phyloP scores from a whole-genome alignment of 2,113 vertebrate species.

The Thymallus thymallus region DNA sequence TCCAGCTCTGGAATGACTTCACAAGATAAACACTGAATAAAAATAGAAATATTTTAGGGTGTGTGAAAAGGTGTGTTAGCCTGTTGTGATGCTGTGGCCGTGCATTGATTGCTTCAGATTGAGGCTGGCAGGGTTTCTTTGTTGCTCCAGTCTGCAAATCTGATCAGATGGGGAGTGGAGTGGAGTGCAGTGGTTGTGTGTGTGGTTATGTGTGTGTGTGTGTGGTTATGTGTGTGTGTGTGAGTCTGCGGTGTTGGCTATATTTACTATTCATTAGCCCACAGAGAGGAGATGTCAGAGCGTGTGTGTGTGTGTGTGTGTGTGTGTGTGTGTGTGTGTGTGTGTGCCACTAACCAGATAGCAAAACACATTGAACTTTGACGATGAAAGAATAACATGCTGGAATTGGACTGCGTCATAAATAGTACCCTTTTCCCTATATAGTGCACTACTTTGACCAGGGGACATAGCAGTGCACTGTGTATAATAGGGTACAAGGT shows the following conservation, averaged over 20 bases:
- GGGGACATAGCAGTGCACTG: too few relatives aligned
- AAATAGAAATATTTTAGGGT: too few relatives aligned
- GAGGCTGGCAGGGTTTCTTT: too few relatives aligned
- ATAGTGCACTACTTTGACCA: too few relatives aligned
- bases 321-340: slow-evolving; percentile 14
- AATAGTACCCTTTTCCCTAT: too few relatives aligned
- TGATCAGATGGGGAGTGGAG: slow-evolving; percentile 33
- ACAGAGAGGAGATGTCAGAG: slow-evolving; percentile 46
- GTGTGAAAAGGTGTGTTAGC: too few relatives aligned
- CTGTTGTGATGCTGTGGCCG: too few relatives aligned
- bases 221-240: slow-evolving; percentile 3
- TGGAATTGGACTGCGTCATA: not conserved
- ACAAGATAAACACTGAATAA: too few relatives aligned
- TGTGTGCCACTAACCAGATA: slow-evolving; percentile 37
- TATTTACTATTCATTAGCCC: slow-evolving; percentile 60
- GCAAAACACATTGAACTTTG: slow-evolving; percentile 62
- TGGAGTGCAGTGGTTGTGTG: slow-evolving; percentile 15
- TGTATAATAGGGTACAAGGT: too few relatives aligned
- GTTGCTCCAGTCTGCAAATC: too few relatives aligned
- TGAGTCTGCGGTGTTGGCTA: slow-evolving; percentile 43
- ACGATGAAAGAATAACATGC: slow-evolving; percentile 62
- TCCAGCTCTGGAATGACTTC: not conserved
- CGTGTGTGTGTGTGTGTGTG: slow-evolving; percentile 18
- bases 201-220: not conserved
- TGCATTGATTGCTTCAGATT: too few relatives aligned